phyloP scores from a whole-genome alignment of 2,113 vertebrate genomes.

The human region GRCh38 chr14:29792501-29793000 shows the following conservation, averaged over 20 bases:
- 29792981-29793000: slow-evolving; percentile 49
- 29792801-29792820: slow-evolving; percentile 24
- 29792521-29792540: not conserved
- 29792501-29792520: slow-evolving; percentile 32
- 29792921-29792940: slow-evolving; percentile 54
- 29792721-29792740: slow-evolving; percentile 20
- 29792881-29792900: slow-evolving; percentile 43
- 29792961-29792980: slow-evolving; percentile 9
- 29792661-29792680: not conserved
- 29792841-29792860: slow-evolving; percentile 16
- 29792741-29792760: slow-evolving; percentile 8
- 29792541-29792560: slow-evolving; percentile 33
- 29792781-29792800: not conserved
- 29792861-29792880: slow-evolving; percentile 18
- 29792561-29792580: slow-evolving; percentile 40
- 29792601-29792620: not conserved
- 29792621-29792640: slow-evolving; percentile 28
- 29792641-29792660: slow-evolving; percentile 38
- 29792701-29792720: not conserved
- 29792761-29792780: not conserved
- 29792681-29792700: not conserved
- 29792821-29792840: slow-evolving; percentile 43
- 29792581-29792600: slow-evolving; percentile 4
- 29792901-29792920: slow-evolving; percentile 33
- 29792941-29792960: slow-evolving; percentile 48